These are phyloP conservation scores for Sylvilagus floridanus DNA, from an alignment of 2,797 vertebrate genomes.

Conservation along the genomic window DNA sequence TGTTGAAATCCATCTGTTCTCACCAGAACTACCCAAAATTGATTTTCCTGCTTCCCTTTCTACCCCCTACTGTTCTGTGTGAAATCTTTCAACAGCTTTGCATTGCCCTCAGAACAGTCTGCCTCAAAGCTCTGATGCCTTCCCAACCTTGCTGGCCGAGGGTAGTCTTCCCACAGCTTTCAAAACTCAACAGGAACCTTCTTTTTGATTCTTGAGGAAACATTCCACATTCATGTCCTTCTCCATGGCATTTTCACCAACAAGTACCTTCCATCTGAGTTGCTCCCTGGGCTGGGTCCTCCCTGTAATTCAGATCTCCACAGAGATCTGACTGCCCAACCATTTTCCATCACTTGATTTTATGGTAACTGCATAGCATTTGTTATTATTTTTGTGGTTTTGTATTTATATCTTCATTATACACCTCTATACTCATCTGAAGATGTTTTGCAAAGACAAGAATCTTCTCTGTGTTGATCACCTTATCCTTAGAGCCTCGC, in stretches of 20 bases:
- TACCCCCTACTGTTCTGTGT: background rate
- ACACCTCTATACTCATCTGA: background rate
- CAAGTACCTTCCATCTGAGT: background rate
- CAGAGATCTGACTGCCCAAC: background rate
- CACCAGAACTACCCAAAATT: background rate
- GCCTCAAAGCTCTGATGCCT: background rate
- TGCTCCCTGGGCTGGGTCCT: background rate
- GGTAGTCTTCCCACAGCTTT: background rate
- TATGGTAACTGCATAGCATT: background rate
- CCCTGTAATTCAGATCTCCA: background rate
- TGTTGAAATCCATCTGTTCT: conserved; percentile 29
- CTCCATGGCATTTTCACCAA: background rate
- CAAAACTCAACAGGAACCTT: background rate
- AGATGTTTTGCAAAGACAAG: background rate
- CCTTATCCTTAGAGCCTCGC: background rate
- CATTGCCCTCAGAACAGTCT: background rate
- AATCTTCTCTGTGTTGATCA: background rate
- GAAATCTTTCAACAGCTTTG: background rate
- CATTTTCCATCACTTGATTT: background rate
- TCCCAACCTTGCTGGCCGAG: background rate
- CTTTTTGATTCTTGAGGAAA: background rate
- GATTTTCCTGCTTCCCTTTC: background rate
- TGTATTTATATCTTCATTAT: conserved; percentile 18
- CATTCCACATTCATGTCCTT: background rate
- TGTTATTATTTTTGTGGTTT: background rate